Percentiles rank a stretch among this genome's conserved stretches.
Evolutionary conservation across 2,113 vertebrate genomes (phyloP).

Genomic region (Arenaria interpres): DNA sequence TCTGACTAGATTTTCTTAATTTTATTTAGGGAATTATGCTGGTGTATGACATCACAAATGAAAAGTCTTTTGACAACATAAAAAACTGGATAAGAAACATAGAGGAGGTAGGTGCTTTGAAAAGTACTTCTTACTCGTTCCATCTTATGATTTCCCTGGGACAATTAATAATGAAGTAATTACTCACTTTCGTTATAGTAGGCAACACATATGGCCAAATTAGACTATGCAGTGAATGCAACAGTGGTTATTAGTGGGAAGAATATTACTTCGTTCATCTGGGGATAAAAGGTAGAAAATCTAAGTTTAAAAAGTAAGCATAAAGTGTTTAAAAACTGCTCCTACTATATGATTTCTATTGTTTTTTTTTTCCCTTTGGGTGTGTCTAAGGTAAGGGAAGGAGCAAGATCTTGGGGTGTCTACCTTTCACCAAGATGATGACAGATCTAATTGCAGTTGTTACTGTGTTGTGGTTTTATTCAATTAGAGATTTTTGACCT

Average conservation of each 20-base stretch:
- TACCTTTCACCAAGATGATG: not conserved
- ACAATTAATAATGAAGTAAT: not conserved
- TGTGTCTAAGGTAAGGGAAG: not conserved
- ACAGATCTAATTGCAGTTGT: not conserved
- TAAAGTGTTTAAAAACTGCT: not conserved
- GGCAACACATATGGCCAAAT: not conserved
- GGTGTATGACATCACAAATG: slow-evolving; percentile 97
- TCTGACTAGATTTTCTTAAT: slow-evolving; percentile 7
- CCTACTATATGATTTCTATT: not conserved
- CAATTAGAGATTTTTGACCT: not conserved
- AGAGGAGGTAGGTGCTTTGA: slow-evolving; percentile 85
- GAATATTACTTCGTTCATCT: not conserved
- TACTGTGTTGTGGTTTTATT: not conserved
- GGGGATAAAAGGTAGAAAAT: not conserved
- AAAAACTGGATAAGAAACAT: slow-evolving; percentile 99
- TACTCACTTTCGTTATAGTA: not conserved
- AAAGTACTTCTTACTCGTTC: not conserved
- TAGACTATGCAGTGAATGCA: not conserved
- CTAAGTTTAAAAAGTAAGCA: not conserved
- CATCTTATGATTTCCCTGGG: not conserved
- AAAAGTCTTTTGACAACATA: slow-evolving; percentile 98
- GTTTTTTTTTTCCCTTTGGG: not conserved
- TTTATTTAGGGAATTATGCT: slow-evolving; percentile 92
- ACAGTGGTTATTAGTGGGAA: not conserved
- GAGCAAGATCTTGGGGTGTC: not conserved